Conservation (phyloP, 2,888 invertebrate species). For the Cryptocheilus praepositus region DNA sequence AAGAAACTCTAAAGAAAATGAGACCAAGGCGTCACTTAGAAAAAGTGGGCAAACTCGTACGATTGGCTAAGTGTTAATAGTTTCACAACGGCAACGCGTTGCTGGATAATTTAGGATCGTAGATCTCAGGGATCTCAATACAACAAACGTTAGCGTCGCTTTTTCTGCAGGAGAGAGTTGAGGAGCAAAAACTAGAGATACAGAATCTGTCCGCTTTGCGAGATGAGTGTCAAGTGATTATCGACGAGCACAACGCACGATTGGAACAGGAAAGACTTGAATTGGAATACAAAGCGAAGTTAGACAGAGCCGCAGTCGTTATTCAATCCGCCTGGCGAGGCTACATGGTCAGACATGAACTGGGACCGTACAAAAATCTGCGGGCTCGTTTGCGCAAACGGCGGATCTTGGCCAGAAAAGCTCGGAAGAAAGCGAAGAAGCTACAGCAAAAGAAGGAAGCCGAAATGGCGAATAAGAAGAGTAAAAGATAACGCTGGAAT, state of each 20-base stretch:
- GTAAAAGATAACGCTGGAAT: not conserved
- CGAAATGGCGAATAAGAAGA: not conserved
- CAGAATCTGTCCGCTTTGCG: constrained; percentile 42
- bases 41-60: no score
- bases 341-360: constrained; percentile 62
- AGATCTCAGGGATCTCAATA: not conserved
- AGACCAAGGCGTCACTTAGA: no score
- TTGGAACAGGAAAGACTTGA: constrained; percentile 38
- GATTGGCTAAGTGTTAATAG: not conserved
- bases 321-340: constrained; percentile 65
- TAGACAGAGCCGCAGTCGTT: constrained; percentile 57
- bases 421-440: constrained; percentile 12
- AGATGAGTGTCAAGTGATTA: constrained; percentile 49
- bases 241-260: constrained; percentile 48
- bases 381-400: constrained; percentile 40
- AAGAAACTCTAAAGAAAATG: no score
- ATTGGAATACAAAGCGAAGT: constrained; percentile 47
- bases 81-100: not conserved
- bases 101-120: not conserved
- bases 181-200: constrained; percentile 52
- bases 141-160: not conserved
- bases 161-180: constrained; percentile 53
- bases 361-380: constrained; percentile 57
- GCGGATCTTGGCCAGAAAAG: constrained; percentile 34
- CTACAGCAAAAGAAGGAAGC: constrained; percentile 8